Conservation (phyloP, 2,888 invertebrate genomes). For the Holacanthella duospinosa region DNA sequence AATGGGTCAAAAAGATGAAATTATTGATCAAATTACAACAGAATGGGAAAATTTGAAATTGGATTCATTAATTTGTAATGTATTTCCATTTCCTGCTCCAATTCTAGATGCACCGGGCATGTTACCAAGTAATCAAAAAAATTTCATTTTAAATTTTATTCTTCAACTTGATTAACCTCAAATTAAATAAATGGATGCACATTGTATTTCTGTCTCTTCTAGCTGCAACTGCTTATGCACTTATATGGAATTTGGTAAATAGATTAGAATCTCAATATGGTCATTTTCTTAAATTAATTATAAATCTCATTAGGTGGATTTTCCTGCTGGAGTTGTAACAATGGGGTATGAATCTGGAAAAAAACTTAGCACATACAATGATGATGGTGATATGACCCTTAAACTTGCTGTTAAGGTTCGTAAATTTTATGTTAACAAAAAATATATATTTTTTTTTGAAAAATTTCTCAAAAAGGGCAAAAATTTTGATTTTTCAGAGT, state of each 20-base stretch:
- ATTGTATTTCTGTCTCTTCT: background rate
- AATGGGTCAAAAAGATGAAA: constrained; percentile 21
- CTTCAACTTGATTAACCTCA: too few relatives aligned
- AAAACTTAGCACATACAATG: constrained; percentile 21
- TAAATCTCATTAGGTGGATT: constrained; percentile 10
- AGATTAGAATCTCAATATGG: background rate
- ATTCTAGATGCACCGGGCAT: constrained; percentile 29
- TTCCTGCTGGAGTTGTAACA: constrained; percentile 22
- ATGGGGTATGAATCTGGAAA: constrained; percentile 27
- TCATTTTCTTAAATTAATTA: too few relatives aligned
- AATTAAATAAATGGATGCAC: too few relatives aligned
- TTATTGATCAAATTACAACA: constrained; percentile 22
- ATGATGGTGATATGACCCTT: constrained; percentile 23
- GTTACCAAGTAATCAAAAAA: constrained; percentile 33
- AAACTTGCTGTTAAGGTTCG: constrained; percentile 25
- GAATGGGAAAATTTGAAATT: constrained; percentile 28
- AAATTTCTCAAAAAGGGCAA: background rate
- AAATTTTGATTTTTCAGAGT: constrained; percentile 9
- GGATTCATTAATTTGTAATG: constrained; percentile 28
- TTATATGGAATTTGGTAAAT: background rate
- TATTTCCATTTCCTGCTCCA: constrained; percentile 34
- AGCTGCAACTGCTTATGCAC: background rate
- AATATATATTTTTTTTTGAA: background rate
- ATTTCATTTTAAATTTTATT: too few relatives aligned
- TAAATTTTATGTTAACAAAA: background rate